Evolutionary conservation across 2,797 vertebrate genomes (phyloP).

Genomic region (Setipinna tenuifilis): DNA sequence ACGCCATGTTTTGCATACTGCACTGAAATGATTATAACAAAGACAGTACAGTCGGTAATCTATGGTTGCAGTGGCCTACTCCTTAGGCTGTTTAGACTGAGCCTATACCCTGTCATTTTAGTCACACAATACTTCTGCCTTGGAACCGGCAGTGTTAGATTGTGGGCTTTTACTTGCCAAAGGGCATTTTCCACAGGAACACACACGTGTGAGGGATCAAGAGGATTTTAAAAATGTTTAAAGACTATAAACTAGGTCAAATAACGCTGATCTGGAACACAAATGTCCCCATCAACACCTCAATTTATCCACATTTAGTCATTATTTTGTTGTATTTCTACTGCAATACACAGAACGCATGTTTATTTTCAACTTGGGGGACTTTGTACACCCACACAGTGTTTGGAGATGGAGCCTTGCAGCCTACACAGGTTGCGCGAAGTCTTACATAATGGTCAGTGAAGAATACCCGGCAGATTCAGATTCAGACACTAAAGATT

Average conservation of each 20-base stretch:
- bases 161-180: neutral
- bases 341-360: neutral
- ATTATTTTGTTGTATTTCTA: neutral
- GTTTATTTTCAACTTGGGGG: constrained; percentile 52
- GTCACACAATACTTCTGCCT: neutral
- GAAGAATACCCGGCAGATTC: neutral
- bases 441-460: neutral
- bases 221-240: neutral
- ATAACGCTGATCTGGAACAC: neutral
- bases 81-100: neutral
- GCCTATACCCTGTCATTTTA: neutral
- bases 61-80: no score
- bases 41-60: no score
- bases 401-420: constrained; percentile 37
- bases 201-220: neutral
- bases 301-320: neutral
- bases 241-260: neutral
- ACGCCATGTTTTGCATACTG: no score
- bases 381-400: constrained; percentile 55
- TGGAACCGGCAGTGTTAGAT: no score
- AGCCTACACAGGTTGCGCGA: constrained; percentile 26
- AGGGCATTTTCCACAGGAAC: neutral
- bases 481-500: no score
- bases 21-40: no score
- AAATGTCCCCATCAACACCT: neutral